Percentiles rank a stretch among this genome's conserved stretches.
phyloP scores from a whole-genome alignment of 2,113 vertebrate species.

The Lophura nycthemera region DNA sequence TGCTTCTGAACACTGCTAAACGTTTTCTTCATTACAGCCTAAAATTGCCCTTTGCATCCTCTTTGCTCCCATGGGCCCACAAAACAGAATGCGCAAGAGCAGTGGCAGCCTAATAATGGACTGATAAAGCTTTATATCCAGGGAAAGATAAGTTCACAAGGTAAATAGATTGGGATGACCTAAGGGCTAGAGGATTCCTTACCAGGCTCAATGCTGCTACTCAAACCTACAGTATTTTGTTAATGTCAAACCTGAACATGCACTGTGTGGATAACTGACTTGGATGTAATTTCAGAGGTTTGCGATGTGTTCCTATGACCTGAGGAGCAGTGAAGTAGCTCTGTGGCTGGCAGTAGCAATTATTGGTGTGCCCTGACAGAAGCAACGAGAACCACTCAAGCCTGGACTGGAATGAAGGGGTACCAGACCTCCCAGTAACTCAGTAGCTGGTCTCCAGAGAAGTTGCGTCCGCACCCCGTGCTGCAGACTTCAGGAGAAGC shows the following conservation, averaged over 20 bases:
- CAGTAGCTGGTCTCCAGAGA: not conserved
- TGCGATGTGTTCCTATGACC: not conserved
- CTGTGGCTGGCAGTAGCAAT: not conserved
- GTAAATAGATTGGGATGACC: not conserved
- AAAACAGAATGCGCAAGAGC: not conserved
- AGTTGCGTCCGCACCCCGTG: not conserved
- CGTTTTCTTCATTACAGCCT: not conserved
- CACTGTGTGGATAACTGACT: not conserved
- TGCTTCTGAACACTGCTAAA: not conserved
- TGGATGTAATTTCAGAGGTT: not conserved
- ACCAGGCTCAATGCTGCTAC: rapidly evolving
- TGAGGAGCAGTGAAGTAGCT: not conserved
- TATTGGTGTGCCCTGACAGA: not conserved
- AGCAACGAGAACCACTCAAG: not conserved
- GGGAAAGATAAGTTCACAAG: not conserved
- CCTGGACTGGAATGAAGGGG: not conserved
- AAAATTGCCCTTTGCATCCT: not conserved
- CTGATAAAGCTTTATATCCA: not conserved
- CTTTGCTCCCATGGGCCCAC: not conserved
- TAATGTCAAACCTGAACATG: not conserved
- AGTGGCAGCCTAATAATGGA: not conserved
- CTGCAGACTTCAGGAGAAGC: not conserved
- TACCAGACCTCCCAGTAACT: not conserved
- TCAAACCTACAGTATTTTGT: not conserved
- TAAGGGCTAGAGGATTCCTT: not conserved